Evolutionary conservation across 2,113 vertebrate species (phyloP), one percentile per base, ranked within the genome.

Genomic region (Motacilla tschutschensis): DNA sequence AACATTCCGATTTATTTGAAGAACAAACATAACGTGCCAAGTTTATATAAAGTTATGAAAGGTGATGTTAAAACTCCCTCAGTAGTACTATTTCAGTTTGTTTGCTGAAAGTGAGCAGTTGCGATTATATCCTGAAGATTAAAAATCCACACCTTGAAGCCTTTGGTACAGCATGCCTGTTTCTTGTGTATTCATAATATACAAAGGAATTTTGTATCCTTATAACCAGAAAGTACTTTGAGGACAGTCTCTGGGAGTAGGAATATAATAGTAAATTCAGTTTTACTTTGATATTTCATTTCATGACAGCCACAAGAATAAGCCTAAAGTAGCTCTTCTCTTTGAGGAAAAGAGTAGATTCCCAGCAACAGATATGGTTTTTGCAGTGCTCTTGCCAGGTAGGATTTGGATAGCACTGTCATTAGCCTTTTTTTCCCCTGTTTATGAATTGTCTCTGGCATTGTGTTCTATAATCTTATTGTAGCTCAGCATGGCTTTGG

Each of bases 211-310:
- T 33, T 92, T 77, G 13, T 55, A 7, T 73, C 66, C 33, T 54
- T 60, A 21, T 78, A 66, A 47, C 17, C 33, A 85, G 51, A 12
- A 79, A 75, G 21, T 46, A 54, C 29, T 95, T 88, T 57, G 40
- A 81, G 41, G n/a, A 13, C 36, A 17, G 10, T 89, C 74, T 94
- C 63, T 41, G 90, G 41, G 65, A 55, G 64, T 78, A 60, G 75
- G 79, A 95, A 83, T 87, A 36, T 22, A 87, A 74, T n/a, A 71
- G 21, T 47, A 83, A 58, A 87, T 87, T 89, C 54, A 90, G 28
- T 58, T 94, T 94, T 71, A 81, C 44, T 94, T 92, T 86, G 79
- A 71, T 91, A 78, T 83, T 94, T 94, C 54, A 63, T 90, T 89
- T 95, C 50, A 74, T 85, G 86, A 50, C 62, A 95, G 65, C n/a